Conservation (phyloP, 2,888 invertebrate species). For the Caenorhabditis sp. region DNA sequence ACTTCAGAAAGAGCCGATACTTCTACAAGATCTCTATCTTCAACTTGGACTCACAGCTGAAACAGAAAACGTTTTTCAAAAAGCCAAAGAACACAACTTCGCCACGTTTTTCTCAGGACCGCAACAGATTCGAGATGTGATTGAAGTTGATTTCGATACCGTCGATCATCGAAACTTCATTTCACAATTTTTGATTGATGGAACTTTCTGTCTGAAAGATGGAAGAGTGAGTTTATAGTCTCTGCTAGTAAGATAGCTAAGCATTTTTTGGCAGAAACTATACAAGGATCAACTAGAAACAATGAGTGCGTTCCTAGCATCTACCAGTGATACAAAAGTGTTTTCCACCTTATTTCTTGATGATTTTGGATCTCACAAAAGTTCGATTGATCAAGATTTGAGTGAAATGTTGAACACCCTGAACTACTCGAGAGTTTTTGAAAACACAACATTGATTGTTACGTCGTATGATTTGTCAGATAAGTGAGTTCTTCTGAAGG, state of each 20-base stretch:
- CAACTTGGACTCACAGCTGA: slow-evolving; percentile 37
- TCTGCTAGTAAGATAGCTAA: neutral
- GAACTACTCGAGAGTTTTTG: slow-evolving; percentile 12
- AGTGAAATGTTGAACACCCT: slow-evolving; percentile 29
- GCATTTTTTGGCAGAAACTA: slow-evolving; percentile 21
- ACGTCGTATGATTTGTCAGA: slow-evolving; percentile 41
- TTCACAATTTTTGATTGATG: slow-evolving; percentile 41
- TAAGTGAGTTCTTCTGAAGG: slow-evolving; percentile 6
- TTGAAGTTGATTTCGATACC: slow-evolving; percentile 40
- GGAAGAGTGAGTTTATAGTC: slow-evolving; percentile 18
- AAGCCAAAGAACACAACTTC: slow-evolving; percentile 36
- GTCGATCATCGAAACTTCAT: slow-evolving; percentile 42
- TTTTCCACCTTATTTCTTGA: slow-evolving; percentile 42
- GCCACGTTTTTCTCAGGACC: slow-evolving; percentile 51
- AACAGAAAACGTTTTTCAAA: slow-evolving; percentile 21
- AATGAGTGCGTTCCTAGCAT: slow-evolving; percentile 19
- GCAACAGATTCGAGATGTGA: slow-evolving; percentile 26
- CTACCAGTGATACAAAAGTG: slow-evolving; percentile 26
- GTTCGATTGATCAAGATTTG: slow-evolving; percentile 34
- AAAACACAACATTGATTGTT: slow-evolving; percentile 44
- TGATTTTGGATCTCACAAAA: slow-evolving; percentile 23
- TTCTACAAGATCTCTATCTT: slow-evolving; percentile 27
- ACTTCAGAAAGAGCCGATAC: slow-evolving; percentile 36
- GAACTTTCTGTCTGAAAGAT: slow-evolving; percentile 37
- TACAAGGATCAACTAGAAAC: slow-evolving; percentile 42